A percentile compares a stretch with the other conserved stretches of the same genome.
Evolutionary conservation across 2,888 invertebrate genomes (phyloP).

Genomic region (Notodonta ziczac): DNA sequence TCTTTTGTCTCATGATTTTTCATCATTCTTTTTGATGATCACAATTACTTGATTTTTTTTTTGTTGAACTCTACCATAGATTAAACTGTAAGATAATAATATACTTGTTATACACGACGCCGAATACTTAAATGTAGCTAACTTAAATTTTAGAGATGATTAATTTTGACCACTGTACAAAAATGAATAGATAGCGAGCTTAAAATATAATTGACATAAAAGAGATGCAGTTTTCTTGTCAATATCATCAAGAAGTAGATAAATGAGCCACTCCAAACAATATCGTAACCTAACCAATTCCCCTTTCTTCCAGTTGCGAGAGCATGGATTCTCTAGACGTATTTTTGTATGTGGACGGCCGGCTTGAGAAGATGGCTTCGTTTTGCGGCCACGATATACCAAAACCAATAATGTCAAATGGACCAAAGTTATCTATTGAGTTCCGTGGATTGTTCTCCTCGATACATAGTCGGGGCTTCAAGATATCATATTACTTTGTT

Average conservation of each 20-base stretch:
- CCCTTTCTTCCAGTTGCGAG: slow-evolving; percentile 87
- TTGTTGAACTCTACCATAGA: no score
- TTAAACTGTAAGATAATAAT: no score
- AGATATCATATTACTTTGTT: slow-evolving; percentile 94
- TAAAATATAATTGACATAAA: no score
- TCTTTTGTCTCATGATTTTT: no score
- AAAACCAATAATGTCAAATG: slow-evolving; percentile 96
- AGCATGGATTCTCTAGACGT: slow-evolving; percentile 91
- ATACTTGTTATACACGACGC: no score
- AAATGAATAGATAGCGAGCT: no score
- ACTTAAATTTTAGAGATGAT: no score
- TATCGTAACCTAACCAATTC: slow-evolving; percentile 40
- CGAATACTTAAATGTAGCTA: no score
- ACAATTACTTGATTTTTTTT: no score
- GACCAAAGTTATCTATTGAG: slow-evolving; percentile 92
- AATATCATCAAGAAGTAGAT: slow-evolving; percentile 9
- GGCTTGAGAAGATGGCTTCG: slow-evolving; percentile 94
- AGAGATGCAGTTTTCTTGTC: no score
- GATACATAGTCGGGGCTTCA: slow-evolving; percentile 92
- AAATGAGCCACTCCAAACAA: slow-evolving; percentile 29
- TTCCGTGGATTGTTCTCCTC: slow-evolving; percentile 92
- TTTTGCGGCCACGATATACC: slow-evolving; percentile 94
- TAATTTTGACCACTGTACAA: no score
- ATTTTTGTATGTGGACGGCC: slow-evolving; percentile 92
- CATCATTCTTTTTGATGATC: no score